phyloP scores from a whole-genome alignment of 2,888 invertebrate genomes.

The Ochlodes sylvanus region DNA sequence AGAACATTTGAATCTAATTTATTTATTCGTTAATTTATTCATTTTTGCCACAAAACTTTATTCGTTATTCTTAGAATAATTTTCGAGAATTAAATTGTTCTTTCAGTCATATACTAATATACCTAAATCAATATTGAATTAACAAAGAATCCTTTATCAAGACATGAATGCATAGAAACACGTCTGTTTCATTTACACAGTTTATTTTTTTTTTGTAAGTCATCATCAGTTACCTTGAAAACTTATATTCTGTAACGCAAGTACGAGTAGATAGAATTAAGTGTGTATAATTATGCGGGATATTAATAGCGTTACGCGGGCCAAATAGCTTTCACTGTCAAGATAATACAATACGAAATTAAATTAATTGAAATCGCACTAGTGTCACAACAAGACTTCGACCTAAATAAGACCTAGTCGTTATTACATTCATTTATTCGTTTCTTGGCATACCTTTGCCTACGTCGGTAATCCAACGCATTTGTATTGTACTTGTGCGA shows the following conservation, averaged over 20 bases:
- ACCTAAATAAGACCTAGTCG: conserved; percentile 24
- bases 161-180: no score
- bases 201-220: conserved; percentile 22
- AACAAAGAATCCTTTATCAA: no score
- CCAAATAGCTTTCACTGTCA: conserved; percentile 77
- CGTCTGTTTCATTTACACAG: conserved; percentile 1
- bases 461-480: background rate
- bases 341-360: conserved; percentile 49
- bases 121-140: no score
- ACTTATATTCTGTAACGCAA: conserved; percentile 40
- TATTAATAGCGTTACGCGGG: conserved; percentile 70
- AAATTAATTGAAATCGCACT: conserved; percentile 18
- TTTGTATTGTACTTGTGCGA: conserved; percentile 5
- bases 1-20: no score
- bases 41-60: background rate
- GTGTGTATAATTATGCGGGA: conserved; percentile 37
- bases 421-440: conserved; percentile 1
- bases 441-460: conserved; percentile 28
- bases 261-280: conserved; percentile 51
- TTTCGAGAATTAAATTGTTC: background rate
- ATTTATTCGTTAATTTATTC: no score
- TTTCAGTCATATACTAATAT: no score
- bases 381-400: conserved; percentile 19
- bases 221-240: conserved; percentile 23
- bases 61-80: background rate